Conservation (phyloP, 2,113 vertebrate species). For the Pyrgilauda ruficollis region DNA sequence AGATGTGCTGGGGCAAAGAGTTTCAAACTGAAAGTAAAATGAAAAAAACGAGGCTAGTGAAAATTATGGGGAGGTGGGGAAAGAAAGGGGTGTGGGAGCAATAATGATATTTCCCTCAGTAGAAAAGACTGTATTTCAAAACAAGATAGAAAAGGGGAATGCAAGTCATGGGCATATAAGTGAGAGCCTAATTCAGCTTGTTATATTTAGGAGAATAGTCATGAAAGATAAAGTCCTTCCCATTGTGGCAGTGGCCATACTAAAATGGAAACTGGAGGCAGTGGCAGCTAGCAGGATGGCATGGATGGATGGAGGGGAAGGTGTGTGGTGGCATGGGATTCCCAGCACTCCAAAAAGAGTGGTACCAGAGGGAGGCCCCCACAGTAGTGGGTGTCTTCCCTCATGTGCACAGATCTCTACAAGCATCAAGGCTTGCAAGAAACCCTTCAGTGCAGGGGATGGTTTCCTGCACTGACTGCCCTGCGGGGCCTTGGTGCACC, state of each 20-base stretch:
- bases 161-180: background rate
- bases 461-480: background rate
- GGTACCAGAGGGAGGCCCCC: accelerated
- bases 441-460: background rate
- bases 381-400: background rate
- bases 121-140: background rate
- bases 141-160: background rate
- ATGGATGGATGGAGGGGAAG: background rate
- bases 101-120: background rate
- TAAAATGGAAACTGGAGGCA: background rate
- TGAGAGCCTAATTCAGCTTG: background rate
- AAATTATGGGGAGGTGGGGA: background rate
- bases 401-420: accelerated
- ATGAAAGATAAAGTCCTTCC: background rate
- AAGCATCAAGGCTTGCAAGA: background rate
- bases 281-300: background rate
- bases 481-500: accelerated
- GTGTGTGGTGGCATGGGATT: background rate
- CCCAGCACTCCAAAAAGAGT: background rate
- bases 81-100: background rate
- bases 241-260: background rate
- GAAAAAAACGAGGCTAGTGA: background rate
- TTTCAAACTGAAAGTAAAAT: background rate
- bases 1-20: background rate
- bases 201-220: background rate